Evolutionary conservation across 2,797 vertebrate species (phyloP).

Genomic region (Florisuga fusca): DNA sequence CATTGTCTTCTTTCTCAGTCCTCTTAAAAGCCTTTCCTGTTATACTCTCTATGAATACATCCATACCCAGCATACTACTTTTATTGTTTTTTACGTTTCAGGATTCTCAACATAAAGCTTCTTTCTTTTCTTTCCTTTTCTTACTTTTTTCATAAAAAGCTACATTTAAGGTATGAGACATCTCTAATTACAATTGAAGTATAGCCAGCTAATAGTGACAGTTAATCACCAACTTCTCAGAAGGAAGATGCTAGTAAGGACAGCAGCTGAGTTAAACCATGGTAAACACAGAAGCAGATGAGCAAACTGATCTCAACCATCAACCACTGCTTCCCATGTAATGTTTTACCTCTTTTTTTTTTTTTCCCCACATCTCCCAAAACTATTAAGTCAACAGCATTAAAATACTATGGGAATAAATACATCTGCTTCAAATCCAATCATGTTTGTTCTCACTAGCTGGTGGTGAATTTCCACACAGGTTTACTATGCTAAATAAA

Average conservation of each 20-base stretch:
- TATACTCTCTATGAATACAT: background rate
- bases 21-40: background rate
- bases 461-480: background rate
- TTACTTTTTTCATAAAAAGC: background rate
- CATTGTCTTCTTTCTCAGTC: background rate
- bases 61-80: background rate
- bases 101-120: background rate
- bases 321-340: background rate
- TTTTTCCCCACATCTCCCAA: background rate
- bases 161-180: background rate
- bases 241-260: background rate
- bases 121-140: too few species aligned
- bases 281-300: fast-evolving
- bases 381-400: background rate
- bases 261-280: background rate
- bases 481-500: background rate
- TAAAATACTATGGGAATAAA: background rate
- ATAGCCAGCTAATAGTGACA: background rate
- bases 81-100: background rate
- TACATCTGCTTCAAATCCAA: background rate
- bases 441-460: background rate
- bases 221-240: background rate
- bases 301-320: background rate
- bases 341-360: background rate
- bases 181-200: background rate